These are phyloP conservation scores for Mola mola DNA, from an alignment of 2,113 vertebrate genomes.

Conservation along the genomic window DNA sequence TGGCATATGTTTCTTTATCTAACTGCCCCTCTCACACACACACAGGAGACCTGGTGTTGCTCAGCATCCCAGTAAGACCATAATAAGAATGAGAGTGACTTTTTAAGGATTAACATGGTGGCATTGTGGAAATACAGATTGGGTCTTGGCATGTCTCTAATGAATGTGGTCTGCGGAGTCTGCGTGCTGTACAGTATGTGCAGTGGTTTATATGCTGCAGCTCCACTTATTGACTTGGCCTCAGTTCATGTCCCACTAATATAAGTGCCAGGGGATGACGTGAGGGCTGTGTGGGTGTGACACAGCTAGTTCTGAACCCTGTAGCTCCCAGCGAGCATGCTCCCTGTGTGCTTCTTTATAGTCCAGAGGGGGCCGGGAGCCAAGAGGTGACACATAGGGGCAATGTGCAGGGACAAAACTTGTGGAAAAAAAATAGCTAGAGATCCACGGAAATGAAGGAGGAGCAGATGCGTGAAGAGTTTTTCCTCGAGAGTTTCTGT, in stretches of 20 bases:
- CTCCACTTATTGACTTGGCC: slow-evolving; percentile 68
- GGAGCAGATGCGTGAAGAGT: slow-evolving; percentile 50
- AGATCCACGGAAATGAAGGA: slow-evolving; percentile 46
- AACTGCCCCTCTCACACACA: slow-evolving; percentile 34
- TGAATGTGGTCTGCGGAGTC: slow-evolving; percentile 48
- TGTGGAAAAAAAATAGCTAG: slow-evolving; percentile 46
- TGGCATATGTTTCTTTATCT: slow-evolving; percentile 61
- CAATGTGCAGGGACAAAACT: slow-evolving; percentile 11
- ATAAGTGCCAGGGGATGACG: slow-evolving; percentile 67
- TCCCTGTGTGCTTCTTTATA: slow-evolving; percentile 58
- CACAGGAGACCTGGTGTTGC: slow-evolving; percentile 42
- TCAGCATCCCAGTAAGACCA: slow-evolving; percentile 45
- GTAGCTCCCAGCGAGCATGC: slow-evolving; percentile 71
- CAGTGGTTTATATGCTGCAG: slow-evolving; percentile 39
- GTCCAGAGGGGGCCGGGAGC: slow-evolving; percentile 65
- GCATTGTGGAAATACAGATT: slow-evolving; percentile 53
- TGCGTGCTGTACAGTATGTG: slow-evolving; percentile 32
- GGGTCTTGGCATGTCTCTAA: slow-evolving; percentile 53
- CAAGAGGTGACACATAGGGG: slow-evolving; percentile 63
- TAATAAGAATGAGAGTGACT: slow-evolving; percentile 47
- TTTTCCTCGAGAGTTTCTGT: slow-evolving; percentile 66
- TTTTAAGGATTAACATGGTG: slow-evolving; percentile 35
- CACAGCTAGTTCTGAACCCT: slow-evolving; percentile 50
- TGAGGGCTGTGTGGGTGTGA: slow-evolving; percentile 56
- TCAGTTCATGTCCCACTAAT: slow-evolving; percentile 58